Conservation (phyloP, 2,113 vertebrate species). For the Pyrgilauda ruficollis region DNA sequence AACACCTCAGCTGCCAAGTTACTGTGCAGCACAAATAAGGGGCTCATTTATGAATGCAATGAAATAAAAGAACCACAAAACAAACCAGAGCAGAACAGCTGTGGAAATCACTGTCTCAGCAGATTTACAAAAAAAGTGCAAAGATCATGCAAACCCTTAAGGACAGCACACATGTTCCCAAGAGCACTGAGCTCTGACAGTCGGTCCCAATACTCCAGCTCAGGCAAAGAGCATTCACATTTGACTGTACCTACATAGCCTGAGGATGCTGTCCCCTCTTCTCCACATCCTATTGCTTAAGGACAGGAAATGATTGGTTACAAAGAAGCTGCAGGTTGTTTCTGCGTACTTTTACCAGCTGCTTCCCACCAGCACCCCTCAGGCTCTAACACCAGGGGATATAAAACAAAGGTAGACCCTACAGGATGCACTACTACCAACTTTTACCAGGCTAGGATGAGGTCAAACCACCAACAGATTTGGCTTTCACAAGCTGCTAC, state of each 20-base stretch:
- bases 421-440: accelerated
- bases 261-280: background rate
- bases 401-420: background rate
- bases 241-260: background rate
- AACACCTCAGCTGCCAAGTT: background rate
- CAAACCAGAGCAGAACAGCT: background rate
- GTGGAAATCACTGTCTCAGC: background rate
- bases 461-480: background rate
- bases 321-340: background rate
- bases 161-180: accelerated
- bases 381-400: background rate
- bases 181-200: background rate
- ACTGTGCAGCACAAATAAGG: background rate
- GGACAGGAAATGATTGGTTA: background rate
- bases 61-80: background rate
- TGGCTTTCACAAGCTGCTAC: background rate
- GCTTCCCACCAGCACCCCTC: background rate
- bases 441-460: background rate
- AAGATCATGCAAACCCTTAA: background rate
- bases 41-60: background rate
- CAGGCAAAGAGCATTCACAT: background rate
- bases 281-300: background rate
- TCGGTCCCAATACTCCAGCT: background rate
- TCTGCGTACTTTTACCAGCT: background rate
- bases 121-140: background rate